Evolutionary conservation across 2,797 vertebrate genomes (phyloP).

Genomic region (Aeoliscus strigatus): DNA sequence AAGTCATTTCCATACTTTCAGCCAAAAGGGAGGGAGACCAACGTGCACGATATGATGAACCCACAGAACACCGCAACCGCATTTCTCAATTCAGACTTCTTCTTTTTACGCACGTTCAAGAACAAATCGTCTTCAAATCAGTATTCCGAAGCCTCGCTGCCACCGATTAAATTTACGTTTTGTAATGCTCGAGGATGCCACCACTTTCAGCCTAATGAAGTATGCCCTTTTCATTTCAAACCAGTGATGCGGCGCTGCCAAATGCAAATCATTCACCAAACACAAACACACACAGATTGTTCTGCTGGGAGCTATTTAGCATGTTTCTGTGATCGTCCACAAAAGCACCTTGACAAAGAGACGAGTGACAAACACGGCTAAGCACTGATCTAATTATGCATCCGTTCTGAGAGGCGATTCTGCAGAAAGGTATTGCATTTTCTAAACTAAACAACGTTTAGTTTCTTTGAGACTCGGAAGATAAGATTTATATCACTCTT

Average conservation of each 20-base stretch:
- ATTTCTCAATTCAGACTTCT: slow-evolving; percentile 16
- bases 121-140: slow-evolving; percentile 27
- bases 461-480: neutral
- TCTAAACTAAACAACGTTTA: neutral
- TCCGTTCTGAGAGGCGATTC: slow-evolving; percentile 7
- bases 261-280: slow-evolving; percentile 47
- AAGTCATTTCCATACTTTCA: slow-evolving; percentile 4
- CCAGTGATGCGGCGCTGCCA: slow-evolving; percentile 41
- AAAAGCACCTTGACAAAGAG: slow-evolving; percentile 15
- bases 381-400: slow-evolving; percentile 15
- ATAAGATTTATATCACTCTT: slow-evolving; percentile 3
- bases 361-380: slow-evolving; percentile 9
- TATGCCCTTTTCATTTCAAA: slow-evolving; percentile 48
- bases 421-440: neutral
- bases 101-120: slow-evolving; percentile 14
- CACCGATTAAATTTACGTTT: slow-evolving; percentile 51
- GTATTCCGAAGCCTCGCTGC: slow-evolving; percentile 43
- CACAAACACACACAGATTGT: slow-evolving; percentile 33
- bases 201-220: slow-evolving; percentile 47
- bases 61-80: too few relatives aligned
- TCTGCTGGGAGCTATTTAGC: slow-evolving; percentile 26
- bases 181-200: slow-evolving; percentile 41
- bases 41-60: slow-evolving; percentile 8
- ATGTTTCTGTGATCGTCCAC: slow-evolving; percentile 19
- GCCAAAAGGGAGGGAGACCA: slow-evolving; percentile 5